Conservation (phyloP, 2,888 invertebrate genomes). For the Phortica okadai region DNA sequence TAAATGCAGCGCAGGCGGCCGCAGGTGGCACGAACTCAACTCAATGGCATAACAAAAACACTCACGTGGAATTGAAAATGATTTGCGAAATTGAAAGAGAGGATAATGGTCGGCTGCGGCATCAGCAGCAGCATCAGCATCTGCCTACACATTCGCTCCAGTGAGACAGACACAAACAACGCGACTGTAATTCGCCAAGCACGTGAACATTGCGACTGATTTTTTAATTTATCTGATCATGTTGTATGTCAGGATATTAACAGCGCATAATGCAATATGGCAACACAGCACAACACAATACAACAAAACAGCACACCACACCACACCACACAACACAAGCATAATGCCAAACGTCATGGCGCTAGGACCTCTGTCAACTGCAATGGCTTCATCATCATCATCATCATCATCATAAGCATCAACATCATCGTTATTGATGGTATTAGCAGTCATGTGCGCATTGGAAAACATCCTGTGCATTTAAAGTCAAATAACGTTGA, state of each 20-base stretch:
- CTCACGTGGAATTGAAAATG: constrained; percentile 14
- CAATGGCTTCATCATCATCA: constrained; percentile 22
- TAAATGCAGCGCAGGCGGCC: background rate
- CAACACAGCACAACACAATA: constrained; percentile 33
- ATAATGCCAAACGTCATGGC: background rate
- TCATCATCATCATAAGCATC: constrained; percentile 36
- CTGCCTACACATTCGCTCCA: background rate
- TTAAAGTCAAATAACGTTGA: constrained; percentile 52
- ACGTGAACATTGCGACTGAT: constrained; percentile 46
- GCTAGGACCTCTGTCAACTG: background rate
- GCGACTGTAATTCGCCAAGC: constrained; percentile 8
- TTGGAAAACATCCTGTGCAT: constrained; percentile 57
- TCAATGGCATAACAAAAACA: constrained; percentile 16
- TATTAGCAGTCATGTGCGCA: background rate
- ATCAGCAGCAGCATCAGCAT: background rate
- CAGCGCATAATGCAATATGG: constrained; percentile 41
- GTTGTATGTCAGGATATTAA: constrained; percentile 61
- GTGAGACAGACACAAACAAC: constrained; percentile 34
- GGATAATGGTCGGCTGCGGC: background rate
- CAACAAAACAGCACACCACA: constrained; percentile 25
- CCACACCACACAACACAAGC: constrained; percentile 21
- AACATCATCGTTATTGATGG: constrained; percentile 33
- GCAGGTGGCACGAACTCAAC: constrained; percentile 15
- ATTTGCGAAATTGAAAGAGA: constrained; percentile 19
- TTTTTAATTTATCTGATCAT: constrained; percentile 66